These are phyloP conservation scores for Nestor notabilis DNA, from an alignment of 2,113 vertebrate species.

Conservation along the genomic window DNA sequence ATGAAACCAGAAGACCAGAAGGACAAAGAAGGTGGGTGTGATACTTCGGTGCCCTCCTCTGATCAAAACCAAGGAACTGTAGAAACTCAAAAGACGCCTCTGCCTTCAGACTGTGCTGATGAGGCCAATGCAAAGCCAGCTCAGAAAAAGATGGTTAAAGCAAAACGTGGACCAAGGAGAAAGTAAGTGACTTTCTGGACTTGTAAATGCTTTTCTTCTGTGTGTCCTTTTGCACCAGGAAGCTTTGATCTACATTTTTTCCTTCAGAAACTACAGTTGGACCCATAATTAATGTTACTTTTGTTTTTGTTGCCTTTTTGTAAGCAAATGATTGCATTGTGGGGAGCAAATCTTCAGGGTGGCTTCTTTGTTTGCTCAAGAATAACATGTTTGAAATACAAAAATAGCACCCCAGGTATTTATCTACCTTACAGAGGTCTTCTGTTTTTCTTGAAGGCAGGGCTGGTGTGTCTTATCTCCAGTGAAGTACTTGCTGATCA, in stretches of 20 bases:
- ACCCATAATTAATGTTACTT: not conserved
- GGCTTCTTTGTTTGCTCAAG: not conserved
- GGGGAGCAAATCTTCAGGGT: not conserved
- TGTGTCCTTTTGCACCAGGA: not conserved
- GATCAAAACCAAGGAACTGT: slow-evolving; percentile 73
- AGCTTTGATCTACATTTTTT: not conserved
- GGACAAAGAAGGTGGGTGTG: slow-evolving; percentile 65
- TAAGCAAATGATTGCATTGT: not conserved
- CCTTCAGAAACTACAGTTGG: not conserved
- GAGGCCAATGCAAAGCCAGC: slow-evolving; percentile 63
- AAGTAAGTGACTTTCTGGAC: slow-evolving; percentile 74
- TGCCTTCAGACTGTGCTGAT: slow-evolving; percentile 42
- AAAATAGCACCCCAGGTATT: not conserved
- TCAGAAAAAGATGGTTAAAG: slow-evolving; percentile 70
- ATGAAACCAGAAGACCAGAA: slow-evolving; percentile 77
- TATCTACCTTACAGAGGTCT: not conserved
- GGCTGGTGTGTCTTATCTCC: not conserved
- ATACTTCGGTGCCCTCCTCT: slow-evolving; percentile 56
- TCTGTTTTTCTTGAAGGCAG: not conserved
- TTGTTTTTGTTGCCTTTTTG: not conserved
- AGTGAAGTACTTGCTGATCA: not conserved
- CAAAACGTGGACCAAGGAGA: slow-evolving; percentile 77
- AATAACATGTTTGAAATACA: not conserved
- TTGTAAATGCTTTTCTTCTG: not conserved
- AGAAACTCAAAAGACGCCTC: slow-evolving; percentile 55